phyloP scores from a whole-genome alignment of 2,888 invertebrate genomes.

The Ptychoptera albimana region DNA sequence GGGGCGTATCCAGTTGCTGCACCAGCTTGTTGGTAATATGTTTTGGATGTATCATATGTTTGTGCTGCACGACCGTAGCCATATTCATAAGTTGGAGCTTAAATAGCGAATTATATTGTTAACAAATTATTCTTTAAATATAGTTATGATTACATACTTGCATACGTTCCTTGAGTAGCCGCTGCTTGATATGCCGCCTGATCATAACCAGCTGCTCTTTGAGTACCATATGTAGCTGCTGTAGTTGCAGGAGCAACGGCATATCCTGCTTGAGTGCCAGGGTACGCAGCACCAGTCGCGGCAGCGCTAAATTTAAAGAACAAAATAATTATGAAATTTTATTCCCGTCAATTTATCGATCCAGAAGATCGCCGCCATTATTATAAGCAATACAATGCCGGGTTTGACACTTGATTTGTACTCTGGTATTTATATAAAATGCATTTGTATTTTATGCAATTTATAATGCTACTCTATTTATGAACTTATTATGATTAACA shows the following conservation, averaged over 20 bases:
- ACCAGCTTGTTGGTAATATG: conserved; percentile 67
- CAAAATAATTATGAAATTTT: no score
- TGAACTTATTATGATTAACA: neutral
- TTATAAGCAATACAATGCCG: no score
- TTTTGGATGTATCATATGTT: conserved; percentile 68
- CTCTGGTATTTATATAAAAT: no score
- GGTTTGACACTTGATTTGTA: no score
- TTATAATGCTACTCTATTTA: no score
- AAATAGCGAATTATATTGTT: conserved; percentile 5
- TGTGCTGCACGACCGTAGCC: conserved; percentile 49
- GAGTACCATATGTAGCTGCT: conserved; percentile 71
- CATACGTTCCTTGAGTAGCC: conserved; percentile 56
- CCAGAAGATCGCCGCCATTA: no score
- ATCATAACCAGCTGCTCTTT: conserved; percentile 59
- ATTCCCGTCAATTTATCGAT: no score
- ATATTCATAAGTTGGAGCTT: conserved; percentile 43
- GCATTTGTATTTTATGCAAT: no score
- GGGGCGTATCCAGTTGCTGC: conserved; percentile 32
- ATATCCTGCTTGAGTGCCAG: conserved; percentile 69
- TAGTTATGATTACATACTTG: conserved; percentile 24
- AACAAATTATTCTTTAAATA: neutral
- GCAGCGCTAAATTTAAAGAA: conserved; percentile 35
- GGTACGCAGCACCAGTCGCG: conserved; percentile 67
- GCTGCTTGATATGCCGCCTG: conserved; percentile 71
- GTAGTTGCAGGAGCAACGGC: conserved; percentile 68